Evolutionary conservation across 2,888 invertebrate genomes (phyloP), one percentile per base, ranked within the genome.

Genomic region (Stictocephala bisonia): DNA sequence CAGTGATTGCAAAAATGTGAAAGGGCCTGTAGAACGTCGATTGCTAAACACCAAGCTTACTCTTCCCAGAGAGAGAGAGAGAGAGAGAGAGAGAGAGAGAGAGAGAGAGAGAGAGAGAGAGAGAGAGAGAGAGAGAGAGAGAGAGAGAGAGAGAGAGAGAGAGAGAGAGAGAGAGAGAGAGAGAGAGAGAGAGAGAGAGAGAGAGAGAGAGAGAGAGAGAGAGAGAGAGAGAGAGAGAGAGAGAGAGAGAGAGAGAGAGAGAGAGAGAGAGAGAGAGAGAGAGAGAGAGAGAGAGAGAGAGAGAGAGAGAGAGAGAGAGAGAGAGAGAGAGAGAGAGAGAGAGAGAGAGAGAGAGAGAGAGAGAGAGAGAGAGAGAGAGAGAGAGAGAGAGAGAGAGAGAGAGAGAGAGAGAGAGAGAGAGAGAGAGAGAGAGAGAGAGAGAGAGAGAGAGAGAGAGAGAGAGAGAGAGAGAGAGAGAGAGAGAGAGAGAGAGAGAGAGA

Each of bases 331-430:
- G 53, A 53, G 53, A 53, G 53, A 53, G 53, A 53, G 18, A 53
- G 53, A 18, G 4, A 18, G 18, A 18, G 53, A 53, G 53, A 53
- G 53, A 53, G 53, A 53, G 20, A 20, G 53, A 18, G 6, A 20
- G 24, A 18, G 53, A 53, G 4, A 7, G 53, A 4, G 53, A 3
- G 53, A 9, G 53, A 53, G 4, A 53, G 24, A 53, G 18, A 51
- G 51, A 51, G 51, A 51, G 51, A 4, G 51, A 51, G 51, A 4
- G 51, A 51, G 51, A 51, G 9, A 51, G 51, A 2, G 51, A 7
- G 51, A 20, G 9, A 51, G 51, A 2, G 22, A 18, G 20, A 78
- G 72, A 75, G 75, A 78, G 41, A 72, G 53, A 66, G 60, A 73
- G 15, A 20, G 26, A n/a, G 1, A 56, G 26, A 9, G 15, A 15